Base-by-base conservation (phyloP, 1,140 invertebrate species). In the Agraylea sexmaculata region DNA sequence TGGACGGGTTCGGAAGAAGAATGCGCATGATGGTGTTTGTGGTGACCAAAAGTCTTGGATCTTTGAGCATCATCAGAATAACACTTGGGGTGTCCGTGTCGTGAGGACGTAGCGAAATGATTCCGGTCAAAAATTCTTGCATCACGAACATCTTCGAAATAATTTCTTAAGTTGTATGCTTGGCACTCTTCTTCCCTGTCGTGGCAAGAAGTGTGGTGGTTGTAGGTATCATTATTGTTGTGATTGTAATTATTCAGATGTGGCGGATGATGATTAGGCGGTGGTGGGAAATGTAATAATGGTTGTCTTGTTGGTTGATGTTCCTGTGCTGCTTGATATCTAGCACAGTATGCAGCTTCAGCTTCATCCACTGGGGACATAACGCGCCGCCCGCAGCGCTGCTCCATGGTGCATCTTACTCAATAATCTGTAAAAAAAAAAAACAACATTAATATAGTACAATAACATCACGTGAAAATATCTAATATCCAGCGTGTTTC, bases 1-100 rank as follows among this genome's bases (percentile, higher is more conserved):
- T 57, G 53, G 7, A 57, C 60, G 2, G 63, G 63, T 42, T 65
- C 62, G 23, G 65, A 66, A 4, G 54, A 43, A 5, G 60, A 59
- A 46, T 65, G 63, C 4, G 58, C 51, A 42, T 65, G 63, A 42
- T 62, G 57, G 4, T 61, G 58, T n/a, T 60, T 45, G 23, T 49
- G 47, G 29, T 49, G 47, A 10, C 47, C 43, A 29, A 49, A 49
- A 2, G 47, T 49, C 28, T 49, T 49, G 4, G 47, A 49, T 16
- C 45, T 49, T 30, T 45, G 43, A 3, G 45, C 40, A 20, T 49
- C 47, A 33, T 49, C 47, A 22, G 47, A 49, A 34, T 49, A 49
- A 23, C 47, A 49, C 27, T 49, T 49, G 16, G 43, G 15, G 32
- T 49, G 47, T 8, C 39, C 46, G 27, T 49, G 43, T n/a, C 47